Conservation (phyloP, 2,113 vertebrate genomes). For the Myrmecobius fasciatus region DNA sequence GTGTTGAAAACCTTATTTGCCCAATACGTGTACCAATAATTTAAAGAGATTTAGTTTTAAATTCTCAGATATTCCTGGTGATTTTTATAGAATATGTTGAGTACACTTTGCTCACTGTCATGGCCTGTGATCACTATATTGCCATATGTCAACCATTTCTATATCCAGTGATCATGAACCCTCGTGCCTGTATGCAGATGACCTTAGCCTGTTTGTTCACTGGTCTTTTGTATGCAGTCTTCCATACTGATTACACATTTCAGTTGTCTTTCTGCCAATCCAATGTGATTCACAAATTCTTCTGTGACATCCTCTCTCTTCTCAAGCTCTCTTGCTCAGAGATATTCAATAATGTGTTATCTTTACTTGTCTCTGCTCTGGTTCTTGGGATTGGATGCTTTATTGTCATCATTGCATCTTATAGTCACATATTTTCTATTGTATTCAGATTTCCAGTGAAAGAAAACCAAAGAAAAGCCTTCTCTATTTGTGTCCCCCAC, state of each 20-base stretch:
- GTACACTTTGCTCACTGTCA: not conserved
- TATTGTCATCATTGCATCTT: conserved; percentile 26
- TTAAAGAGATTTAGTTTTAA: no score
- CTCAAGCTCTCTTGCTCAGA: conserved; percentile 51
- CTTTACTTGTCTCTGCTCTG: not conserved
- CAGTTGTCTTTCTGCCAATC: conserved; percentile 40
- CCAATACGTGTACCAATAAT: no score
- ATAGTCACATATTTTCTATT: conserved; percentile 11
- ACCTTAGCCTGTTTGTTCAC: conserved; percentile 3
- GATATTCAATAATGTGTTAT: conserved; percentile 11
- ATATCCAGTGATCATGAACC: conserved; percentile 11
- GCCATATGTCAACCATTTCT: not conserved
- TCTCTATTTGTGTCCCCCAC: conserved; percentile 26
- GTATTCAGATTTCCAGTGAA: conserved; percentile 6
- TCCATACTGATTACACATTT: conserved; percentile 38
- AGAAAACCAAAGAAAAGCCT: conserved; percentile 22
- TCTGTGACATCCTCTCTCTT: conserved; percentile 49
- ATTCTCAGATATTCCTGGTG: not conserved
- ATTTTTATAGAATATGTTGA: not conserved
- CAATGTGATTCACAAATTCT: conserved; percentile 57
- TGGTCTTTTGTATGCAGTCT: not conserved
- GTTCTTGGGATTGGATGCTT: not conserved
- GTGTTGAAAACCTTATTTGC: no score
- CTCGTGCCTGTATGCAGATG: not conserved
- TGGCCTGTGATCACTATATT: conserved; percentile 13